A percentile compares a stretch with the other conserved stretches of the same genome.
These are phyloP conservation scores for Noctua comes DNA, from an alignment of 2,888 invertebrate species.

Conservation along the genomic window DNA sequence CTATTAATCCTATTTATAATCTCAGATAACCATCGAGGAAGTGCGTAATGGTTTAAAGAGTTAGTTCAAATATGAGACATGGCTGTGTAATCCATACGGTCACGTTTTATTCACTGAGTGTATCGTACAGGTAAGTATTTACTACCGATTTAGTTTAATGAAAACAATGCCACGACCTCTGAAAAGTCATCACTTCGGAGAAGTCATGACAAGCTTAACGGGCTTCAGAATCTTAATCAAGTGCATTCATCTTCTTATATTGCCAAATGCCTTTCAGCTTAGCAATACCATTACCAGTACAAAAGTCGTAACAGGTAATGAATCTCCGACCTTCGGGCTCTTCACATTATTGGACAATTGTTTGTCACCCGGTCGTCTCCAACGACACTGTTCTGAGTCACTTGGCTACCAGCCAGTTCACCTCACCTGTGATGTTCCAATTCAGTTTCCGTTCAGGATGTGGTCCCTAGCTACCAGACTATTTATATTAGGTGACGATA, in stretches of 20 bases:
- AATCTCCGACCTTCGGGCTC: constrained; percentile 66
- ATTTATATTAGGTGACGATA: constrained; percentile 80
- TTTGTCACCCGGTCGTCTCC: constrained; percentile 66
- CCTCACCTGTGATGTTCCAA: constrained; percentile 83
- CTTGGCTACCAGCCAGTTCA: constrained; percentile 80
- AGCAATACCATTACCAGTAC: constrained; percentile 57
- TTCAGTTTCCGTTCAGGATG: constrained; percentile 85
- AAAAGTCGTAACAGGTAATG: constrained; percentile 63
- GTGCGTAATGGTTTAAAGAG: background rate
- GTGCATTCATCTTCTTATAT: constrained; percentile 47
- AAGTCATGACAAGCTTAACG: constrained; percentile 47
- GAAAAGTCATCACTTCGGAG: constrained; percentile 31
- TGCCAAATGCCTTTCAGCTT: constrained; percentile 59
- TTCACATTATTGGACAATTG: constrained; percentile 68
- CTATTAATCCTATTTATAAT: background rate
- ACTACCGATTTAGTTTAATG: constrained; percentile 2
- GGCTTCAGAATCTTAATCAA: constrained; percentile 28
- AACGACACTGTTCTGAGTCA: constrained; percentile 73
- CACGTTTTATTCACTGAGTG: constrained; percentile 4
- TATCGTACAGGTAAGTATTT: background rate
- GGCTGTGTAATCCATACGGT: background rate
- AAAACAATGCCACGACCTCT: constrained; percentile 22
- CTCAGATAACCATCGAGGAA: background rate
- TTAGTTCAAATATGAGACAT: background rate
- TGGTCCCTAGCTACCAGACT: constrained; percentile 74